Base-by-base conservation (phyloP, 2,888 invertebrate species). In the Ectemnius lituratus region DNA sequence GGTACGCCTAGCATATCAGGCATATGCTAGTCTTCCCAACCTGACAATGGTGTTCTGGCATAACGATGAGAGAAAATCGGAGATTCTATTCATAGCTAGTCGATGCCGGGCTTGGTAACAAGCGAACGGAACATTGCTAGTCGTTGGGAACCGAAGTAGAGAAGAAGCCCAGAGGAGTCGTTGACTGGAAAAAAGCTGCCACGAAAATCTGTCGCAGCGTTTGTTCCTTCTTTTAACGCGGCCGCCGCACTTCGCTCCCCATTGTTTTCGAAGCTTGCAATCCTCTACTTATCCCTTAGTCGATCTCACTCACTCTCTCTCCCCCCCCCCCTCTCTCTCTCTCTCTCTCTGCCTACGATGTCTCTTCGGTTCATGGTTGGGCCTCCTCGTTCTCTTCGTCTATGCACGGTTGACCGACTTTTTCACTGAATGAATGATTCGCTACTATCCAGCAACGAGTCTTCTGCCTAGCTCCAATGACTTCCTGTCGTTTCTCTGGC, bases 321-420 rank as follows among this genome's bases (percentile, higher is more conserved):
- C 52, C n/a, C n/a, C n/a, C n/a, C n/a, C n/a, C n/a, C n/a, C n/a
- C 28, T 2, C 28, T 37, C 28, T 67, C 67, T 71, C 52, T 62
- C 28, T 37, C 28, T 37, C 37, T 37, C 37, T 37, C 37, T 6
- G 37, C 8, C 8, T 4, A 59, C 61, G 65, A 64, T 70, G 70
- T 37, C 37, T 37, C 5, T 0, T 1, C 2, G 37, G 37, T 37
- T 8, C 8, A 37, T 37, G 37, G 6, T 11, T 6, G 6, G 37
- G 0, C 3, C 37, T 37, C 37, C 37, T 6, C 23, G 23, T 3
- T 23, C 37, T 37, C 37, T 75, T 60, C 56, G 27, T 49, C 47
- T 64, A n/a, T n/a, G 72, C 73, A 73, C 76, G 76, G 82, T 76
- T 83, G 85, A 82, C 85, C 86, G 85, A 85, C 83, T 86, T 87